phyloP scores from a whole-genome alignment of 2,113 vertebrate species.

The Suncus etruscus region DNA sequence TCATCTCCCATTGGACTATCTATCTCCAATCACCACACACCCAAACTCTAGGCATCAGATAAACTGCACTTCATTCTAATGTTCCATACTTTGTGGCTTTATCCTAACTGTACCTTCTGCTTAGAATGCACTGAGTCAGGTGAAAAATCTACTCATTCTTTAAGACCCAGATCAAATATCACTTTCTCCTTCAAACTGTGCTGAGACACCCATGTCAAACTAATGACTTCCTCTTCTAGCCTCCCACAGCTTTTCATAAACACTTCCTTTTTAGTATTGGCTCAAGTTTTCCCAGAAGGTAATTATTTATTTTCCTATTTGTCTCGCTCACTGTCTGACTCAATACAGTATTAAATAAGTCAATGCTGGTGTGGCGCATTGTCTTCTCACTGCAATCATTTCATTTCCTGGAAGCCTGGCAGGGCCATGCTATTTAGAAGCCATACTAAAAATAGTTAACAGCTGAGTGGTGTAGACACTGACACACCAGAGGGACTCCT shows the following conservation, averaged over 20 bases:
- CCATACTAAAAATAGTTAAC: conserved; percentile 57
- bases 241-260: conserved; percentile 49
- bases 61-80: background rate
- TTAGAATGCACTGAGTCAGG: background rate
- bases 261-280: conserved; percentile 47
- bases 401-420: conserved; percentile 45
- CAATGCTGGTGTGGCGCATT: conserved; percentile 16
- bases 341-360: conserved; percentile 65
- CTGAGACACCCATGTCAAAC: conserved; percentile 45
- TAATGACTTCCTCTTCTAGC: conserved; percentile 49
- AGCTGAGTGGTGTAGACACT: background rate
- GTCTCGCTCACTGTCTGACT: conserved; percentile 48
- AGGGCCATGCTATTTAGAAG: background rate
- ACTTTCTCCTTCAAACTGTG: conserved; percentile 53
- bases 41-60: conserved; percentile 28
- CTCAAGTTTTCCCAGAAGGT: conserved; percentile 46
- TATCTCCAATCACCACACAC: background rate
- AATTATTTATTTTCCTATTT: conserved; percentile 53
- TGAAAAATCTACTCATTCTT: conserved; percentile 59
- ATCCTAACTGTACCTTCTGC: background rate
- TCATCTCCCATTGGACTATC: conserved; percentile 8
- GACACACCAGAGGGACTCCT: conserved; percentile 28
- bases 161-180: conserved; percentile 46
- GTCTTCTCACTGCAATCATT: conserved; percentile 56
- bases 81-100: background rate